Evolutionary conservation across 2,888 invertebrate genomes (phyloP).

Genomic region (Alviniconcha strummeri): DNA sequence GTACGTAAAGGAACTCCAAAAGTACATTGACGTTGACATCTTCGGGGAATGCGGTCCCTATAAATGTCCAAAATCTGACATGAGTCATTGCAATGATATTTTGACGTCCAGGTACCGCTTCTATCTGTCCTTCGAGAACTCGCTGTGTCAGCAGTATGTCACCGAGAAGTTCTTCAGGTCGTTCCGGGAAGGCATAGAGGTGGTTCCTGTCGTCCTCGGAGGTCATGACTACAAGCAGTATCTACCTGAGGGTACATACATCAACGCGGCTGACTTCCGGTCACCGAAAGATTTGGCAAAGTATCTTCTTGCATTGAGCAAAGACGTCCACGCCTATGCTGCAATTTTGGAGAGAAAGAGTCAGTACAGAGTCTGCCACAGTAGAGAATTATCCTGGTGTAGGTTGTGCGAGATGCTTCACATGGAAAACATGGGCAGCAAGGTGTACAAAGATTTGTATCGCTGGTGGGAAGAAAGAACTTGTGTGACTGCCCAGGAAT

Average conservation of each 20-base stretch:
- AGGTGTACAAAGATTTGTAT: no score
- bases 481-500: no score
- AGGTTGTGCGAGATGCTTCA: no score
- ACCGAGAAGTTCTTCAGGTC: slow-evolving; percentile 54
- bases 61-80: slow-evolving; percentile 79
- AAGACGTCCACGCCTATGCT: slow-evolving; percentile 25
- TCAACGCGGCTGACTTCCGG: slow-evolving; percentile 37
- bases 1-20: slow-evolving; percentile 2
- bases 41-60: slow-evolving; percentile 69
- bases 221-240: slow-evolving; percentile 41
- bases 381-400: no score
- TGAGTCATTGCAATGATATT: slow-evolving; percentile 90
- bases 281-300: slow-evolving; percentile 29
- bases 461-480: no score
- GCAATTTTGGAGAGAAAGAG: slow-evolving; percentile 17
- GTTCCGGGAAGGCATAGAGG: slow-evolving; percentile 34
- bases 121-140: slow-evolving; percentile 57
- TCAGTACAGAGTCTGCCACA: background rate
- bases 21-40: slow-evolving; percentile 61
- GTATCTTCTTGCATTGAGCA: slow-evolving; percentile 30
- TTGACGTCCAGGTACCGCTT: slow-evolving; percentile 75
- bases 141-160: slow-evolving; percentile 52
- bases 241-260: slow-evolving; percentile 32
- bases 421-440: no score
- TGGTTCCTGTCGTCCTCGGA: slow-evolving; percentile 42